A percentile compares a stretch with the other conserved stretches of the same genome.
Evolutionary conservation across 2,797 vertebrate genomes (phyloP).

Genomic region (Adrianichthys oophorus): DNA sequence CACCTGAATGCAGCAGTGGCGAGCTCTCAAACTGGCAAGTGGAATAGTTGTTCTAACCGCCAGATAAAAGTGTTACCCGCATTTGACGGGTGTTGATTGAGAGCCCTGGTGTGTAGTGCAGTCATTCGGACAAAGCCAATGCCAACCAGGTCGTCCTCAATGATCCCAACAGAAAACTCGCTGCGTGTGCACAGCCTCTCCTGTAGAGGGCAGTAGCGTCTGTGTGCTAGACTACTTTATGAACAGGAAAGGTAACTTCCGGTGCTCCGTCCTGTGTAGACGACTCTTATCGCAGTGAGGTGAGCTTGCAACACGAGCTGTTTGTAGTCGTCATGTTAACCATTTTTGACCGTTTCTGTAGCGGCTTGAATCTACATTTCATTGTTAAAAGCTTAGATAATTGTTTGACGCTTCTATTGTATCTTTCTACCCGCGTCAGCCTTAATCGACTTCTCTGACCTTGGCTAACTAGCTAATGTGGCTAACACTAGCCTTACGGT

Average conservation of each 20-base stretch:
- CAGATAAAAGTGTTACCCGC: too few species aligned
- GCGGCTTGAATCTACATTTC: accelerated
- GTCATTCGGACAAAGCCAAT: too few species aligned
- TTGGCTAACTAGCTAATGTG: constrained; percentile 65
- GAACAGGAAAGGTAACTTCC: constrained; percentile 49
- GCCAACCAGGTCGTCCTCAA: neutral
- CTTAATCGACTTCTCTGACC: constrained; percentile 54
- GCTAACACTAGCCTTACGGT: constrained; percentile 10
- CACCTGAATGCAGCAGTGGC: too few species aligned
- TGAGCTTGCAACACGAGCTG: constrained; percentile 21
- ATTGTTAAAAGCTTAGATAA: accelerated
- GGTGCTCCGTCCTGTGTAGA: constrained; percentile 27
- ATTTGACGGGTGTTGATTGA: too few species aligned
- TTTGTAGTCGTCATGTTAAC: too few species aligned
- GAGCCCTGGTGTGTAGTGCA: too few species aligned
- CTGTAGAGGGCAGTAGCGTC: constrained; percentile 32
- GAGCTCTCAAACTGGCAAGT: too few species aligned
- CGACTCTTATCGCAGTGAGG: constrained; percentile 41
- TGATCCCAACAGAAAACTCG: neutral
- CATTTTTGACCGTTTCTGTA: accelerated
- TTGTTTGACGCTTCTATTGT: accelerated
- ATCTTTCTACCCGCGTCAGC: neutral
- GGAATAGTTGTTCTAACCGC: too few species aligned
- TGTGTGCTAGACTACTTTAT: accelerated
- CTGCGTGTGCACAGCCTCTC: neutral